Evolutionary conservation across 2,113 vertebrate genomes (phyloP).

Genomic region (Cervus canadensis): DNA sequence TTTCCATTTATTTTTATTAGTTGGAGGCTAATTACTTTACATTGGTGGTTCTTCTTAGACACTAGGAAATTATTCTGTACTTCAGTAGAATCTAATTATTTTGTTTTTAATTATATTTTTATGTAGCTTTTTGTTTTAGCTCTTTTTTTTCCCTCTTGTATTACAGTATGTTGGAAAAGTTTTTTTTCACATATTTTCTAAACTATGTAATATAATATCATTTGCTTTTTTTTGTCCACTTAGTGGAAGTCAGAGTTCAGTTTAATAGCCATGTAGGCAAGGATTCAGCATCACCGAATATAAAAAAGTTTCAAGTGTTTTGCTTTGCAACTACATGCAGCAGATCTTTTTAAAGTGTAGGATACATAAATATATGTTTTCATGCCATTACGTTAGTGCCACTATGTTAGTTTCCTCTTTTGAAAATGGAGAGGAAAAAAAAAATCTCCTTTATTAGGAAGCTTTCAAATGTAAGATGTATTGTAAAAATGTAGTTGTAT

Average conservation of each 20-base stretch:
- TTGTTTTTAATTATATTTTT: slow-evolving; percentile 34
- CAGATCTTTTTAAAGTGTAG: neutral
- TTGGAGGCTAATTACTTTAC: too few relatives aligned
- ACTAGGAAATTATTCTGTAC: neutral
- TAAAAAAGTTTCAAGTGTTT: neutral
- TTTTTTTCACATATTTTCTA: slow-evolving; percentile 4
- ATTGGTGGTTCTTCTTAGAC: neutral
- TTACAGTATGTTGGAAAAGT: neutral
- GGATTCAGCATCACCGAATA: neutral
- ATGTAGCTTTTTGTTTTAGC: neutral
- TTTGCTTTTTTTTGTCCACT: neutral
- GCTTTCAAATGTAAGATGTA: neutral
- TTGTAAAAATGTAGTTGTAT: neutral
- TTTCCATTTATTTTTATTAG: too few relatives aligned
- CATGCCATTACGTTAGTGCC: neutral
- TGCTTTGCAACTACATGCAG: neutral
- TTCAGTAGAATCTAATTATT: neutral
- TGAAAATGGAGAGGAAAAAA: neutral
- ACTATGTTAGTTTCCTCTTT: neutral
- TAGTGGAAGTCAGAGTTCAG: neutral
- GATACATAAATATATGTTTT: neutral
- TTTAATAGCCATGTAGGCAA: neutral
- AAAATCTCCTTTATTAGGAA: neutral
- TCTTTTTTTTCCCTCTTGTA: neutral
- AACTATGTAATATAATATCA: neutral